A percentile compares a stretch with the other conserved stretches of the same genome.
phyloP scores from a whole-genome alignment of 2,113 vertebrate genomes.

The Ifrita kowaldi region DNA sequence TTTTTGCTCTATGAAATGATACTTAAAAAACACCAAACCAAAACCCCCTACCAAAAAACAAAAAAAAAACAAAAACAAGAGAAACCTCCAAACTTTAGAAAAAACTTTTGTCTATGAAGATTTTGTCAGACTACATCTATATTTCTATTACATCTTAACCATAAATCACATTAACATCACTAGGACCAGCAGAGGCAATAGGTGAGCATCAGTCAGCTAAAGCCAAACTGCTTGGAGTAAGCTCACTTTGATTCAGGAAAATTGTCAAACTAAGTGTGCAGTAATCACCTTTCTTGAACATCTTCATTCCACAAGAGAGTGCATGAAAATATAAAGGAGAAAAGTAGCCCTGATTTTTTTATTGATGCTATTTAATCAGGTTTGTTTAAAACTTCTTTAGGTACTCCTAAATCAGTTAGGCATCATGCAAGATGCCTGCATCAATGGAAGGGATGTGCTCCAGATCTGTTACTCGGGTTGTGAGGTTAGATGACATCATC shows the following conservation, averaged over 20 bases:
- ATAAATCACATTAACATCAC: neutral
- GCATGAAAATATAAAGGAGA: neutral
- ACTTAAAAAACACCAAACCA: neutral
- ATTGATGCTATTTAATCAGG: accelerated
- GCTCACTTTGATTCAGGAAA: neutral
- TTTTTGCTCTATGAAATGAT: neutral
- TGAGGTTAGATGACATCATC: neutral
- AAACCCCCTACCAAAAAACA: too few relatives aligned
- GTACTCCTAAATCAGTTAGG: neutral
- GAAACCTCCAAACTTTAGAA: neutral
- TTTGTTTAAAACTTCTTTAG: neutral
- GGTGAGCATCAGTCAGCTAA: neutral
- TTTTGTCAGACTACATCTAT: neutral
- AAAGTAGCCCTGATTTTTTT: neutral
- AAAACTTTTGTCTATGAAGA: neutral
- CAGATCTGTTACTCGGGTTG: neutral
- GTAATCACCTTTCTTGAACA: neutral
- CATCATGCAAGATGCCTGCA: neutral
- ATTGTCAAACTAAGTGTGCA: neutral
- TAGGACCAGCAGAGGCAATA: neutral
- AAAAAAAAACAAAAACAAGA: neutral
- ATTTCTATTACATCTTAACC: neutral
- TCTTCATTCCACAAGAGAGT: neutral
- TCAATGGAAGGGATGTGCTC: neutral
- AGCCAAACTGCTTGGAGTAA: neutral